Evolutionary conservation across 2,113 vertebrate genomes (phyloP).

Genomic region (Colistium nudipinnis): DNA sequence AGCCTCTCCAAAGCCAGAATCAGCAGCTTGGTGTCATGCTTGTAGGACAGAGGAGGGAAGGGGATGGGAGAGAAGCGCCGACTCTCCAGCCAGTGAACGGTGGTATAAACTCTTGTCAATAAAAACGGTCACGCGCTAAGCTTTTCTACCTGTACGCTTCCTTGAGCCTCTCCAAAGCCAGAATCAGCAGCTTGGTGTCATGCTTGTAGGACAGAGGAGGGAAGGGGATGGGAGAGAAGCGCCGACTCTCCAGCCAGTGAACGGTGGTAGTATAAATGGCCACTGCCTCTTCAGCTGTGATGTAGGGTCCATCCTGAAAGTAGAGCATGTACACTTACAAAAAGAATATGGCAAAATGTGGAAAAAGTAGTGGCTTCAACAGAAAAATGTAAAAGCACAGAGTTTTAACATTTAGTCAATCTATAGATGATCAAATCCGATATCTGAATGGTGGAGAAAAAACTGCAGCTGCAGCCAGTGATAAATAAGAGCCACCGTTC

Average conservation of each 20-base stretch:
- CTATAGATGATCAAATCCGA: not conserved
- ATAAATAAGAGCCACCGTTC: conserved; percentile 40
- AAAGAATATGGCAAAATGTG: not conserved
- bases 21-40: conserved; percentile 97
- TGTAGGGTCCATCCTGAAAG: conserved; percentile 95
- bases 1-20: conserved; percentile 97
- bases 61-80: conserved; percentile 97
- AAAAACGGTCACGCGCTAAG: not conserved
- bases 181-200: conserved; percentile 96
- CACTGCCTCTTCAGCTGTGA: conserved; percentile 97
- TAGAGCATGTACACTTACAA: conserved; percentile 18
- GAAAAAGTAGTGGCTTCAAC: too few species aligned
- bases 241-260: conserved; percentile 98
- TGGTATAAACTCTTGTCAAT: too few species aligned
- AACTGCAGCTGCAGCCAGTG: conserved; percentile 57
- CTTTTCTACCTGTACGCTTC: conserved; percentile 94
- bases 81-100: conserved; percentile 99
- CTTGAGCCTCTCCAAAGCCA: conserved; percentile 96
- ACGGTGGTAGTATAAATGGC: conserved; percentile 99
- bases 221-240: conserved; percentile 98
- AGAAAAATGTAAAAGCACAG: too few species aligned
- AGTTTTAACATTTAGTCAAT: not conserved
- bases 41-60: conserved; percentile 96
- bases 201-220: conserved; percentile 97
- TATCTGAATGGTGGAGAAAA: conserved; percentile 43